Conservation (phyloP, 2,888 invertebrate species). For the Drosophila nr. perissopoda region DNA sequence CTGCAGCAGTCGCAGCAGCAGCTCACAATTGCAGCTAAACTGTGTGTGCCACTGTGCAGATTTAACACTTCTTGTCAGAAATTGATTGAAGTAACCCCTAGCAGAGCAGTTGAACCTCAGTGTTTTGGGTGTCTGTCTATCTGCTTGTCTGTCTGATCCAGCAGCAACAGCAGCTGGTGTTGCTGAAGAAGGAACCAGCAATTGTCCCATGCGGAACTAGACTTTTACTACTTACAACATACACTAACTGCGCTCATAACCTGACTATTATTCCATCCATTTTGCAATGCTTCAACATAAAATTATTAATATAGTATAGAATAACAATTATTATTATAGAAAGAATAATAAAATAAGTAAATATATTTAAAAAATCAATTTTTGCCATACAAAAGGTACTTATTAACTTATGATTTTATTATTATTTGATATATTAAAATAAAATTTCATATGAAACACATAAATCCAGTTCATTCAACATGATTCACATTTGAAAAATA, state of each 20-base stretch:
- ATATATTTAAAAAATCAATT: not conserved
- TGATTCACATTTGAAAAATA: not conserved
- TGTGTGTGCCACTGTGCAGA: slow-evolving; percentile 70
- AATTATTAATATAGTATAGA: not conserved
- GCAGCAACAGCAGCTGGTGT: slow-evolving; percentile 26
- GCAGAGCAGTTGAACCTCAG: slow-evolving; percentile 62
- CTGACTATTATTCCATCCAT: not conserved
- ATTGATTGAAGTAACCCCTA: slow-evolving; percentile 81
- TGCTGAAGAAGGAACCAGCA: slow-evolving; percentile 74
- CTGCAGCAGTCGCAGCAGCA: slow-evolving; percentile 24
- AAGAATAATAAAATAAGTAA: not conserved
- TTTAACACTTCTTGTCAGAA: slow-evolving; percentile 84
- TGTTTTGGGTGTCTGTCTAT: slow-evolving; percentile 11
- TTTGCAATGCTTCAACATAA: not conserved
- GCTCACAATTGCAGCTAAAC: slow-evolving; percentile 57
- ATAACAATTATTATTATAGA: not conserved
- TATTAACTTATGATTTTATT: not conserved
- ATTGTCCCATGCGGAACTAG: slow-evolving; percentile 80
- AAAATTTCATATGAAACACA: not conserved
- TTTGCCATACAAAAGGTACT: not conserved
- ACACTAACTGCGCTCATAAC: slow-evolving; percentile 3
- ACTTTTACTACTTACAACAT: slow-evolving; percentile 29
- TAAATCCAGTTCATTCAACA: not conserved
- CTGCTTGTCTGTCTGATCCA: not conserved
- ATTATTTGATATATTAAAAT: not conserved